Percentiles rank a stretch among this genome's conserved stretches.
These are phyloP conservation scores for Drosophila sucinea DNA, from an alignment of 1,140 invertebrate species.

Conservation along the genomic window DNA sequence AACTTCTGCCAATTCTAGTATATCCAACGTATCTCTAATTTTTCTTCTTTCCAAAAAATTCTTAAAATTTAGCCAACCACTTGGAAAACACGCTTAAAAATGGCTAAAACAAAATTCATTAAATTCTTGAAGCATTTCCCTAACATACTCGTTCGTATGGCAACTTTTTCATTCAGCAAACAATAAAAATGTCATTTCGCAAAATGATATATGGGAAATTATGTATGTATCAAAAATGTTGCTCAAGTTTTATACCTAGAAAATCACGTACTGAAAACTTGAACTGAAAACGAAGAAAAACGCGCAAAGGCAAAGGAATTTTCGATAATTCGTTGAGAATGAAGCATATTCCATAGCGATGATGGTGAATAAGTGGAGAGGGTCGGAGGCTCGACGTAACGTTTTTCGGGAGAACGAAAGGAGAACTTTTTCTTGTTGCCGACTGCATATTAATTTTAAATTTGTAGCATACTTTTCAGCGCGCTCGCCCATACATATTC, in stretches of 20 bases:
- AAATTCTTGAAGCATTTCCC: constrained; percentile 15
- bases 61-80: too few species aligned
- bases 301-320: background rate
- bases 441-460: constrained; percentile 24
- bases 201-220: constrained; percentile 19
- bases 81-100: background rate
- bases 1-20: too few species aligned
- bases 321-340: constrained; percentile 18
- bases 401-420: background rate
- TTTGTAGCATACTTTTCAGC: constrained; percentile 22
- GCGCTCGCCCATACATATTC: background rate
- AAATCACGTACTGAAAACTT: constrained; percentile 21
- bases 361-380: background rate
- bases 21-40: too few species aligned
- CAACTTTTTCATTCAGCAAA: constrained; percentile 14
- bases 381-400: background rate
- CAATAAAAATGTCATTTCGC: constrained; percentile 21
- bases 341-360: constrained; percentile 11
- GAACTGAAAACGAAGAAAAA: constrained; percentile 10
- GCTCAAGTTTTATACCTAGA: constrained; percentile 14
- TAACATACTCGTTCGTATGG: background rate
- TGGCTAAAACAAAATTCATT: background rate
- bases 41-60: too few species aligned
- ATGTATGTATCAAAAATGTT: constrained; percentile 17
- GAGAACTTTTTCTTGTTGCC: constrained; percentile 16